phyloP scores from a whole-genome alignment of 2,888 invertebrate species.

The Xylota segnis region DNA sequence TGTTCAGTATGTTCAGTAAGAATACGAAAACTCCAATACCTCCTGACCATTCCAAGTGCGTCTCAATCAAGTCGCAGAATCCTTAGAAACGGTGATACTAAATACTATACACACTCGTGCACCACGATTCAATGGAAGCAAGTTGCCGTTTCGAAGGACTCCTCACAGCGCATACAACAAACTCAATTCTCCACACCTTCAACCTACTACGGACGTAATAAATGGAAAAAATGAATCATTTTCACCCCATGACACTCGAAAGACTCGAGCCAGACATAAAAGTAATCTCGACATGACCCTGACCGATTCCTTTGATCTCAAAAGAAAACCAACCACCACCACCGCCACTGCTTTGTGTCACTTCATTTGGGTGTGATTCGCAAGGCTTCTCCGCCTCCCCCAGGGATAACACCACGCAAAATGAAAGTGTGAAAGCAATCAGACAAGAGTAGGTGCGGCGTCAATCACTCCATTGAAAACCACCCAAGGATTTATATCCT shows the following conservation, averaged over 20 bases:
- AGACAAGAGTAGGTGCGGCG: slow-evolving; percentile 24
- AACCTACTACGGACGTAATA: not conserved
- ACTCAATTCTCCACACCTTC: not conserved
- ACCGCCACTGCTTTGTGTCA: not conserved
- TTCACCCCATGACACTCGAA: not conserved
- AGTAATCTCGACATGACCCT: not conserved
- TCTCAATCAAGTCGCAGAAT: too few species aligned
- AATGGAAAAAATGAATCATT: not conserved
- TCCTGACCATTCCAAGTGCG: too few species aligned
- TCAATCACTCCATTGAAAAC: slow-evolving; percentile 45
- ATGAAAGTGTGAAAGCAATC: slow-evolving; percentile 40
- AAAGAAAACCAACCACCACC: not conserved
- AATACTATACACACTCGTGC: too few species aligned
- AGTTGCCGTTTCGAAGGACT: not conserved
- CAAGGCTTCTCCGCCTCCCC: too few species aligned
- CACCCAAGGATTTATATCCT: slow-evolving; percentile 28
- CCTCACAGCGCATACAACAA: not conserved
- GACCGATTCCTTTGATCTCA: slow-evolving; percentile 1
- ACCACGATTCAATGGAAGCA: not conserved
- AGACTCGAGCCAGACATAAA: not conserved
- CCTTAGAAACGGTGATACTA: too few species aligned
- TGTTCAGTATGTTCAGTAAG: too few species aligned
- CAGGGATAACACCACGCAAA: not conserved
- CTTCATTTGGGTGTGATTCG: not conserved
- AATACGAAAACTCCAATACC: too few species aligned